phyloP scores from a whole-genome alignment of 2,797 vertebrate genomes.

The Nyctibius grandis region DNA sequence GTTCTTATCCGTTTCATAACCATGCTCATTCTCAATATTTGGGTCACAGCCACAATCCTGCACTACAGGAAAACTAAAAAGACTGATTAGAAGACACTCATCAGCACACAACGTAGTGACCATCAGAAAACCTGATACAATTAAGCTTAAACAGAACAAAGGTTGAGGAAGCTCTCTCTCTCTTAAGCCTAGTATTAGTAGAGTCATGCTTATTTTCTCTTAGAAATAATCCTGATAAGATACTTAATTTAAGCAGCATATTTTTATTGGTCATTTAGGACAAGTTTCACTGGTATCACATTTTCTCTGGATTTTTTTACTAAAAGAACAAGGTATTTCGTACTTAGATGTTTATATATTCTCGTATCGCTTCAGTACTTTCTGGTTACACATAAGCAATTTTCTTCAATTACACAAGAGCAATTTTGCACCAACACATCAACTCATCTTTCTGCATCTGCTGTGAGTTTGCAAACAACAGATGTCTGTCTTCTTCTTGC shows the following conservation, averaged over 20 bases:
- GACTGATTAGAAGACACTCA: slow-evolving; percentile 71
- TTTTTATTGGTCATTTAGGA: slow-evolving; percentile 40
- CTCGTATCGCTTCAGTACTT: not conserved
- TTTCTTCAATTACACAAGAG: not conserved
- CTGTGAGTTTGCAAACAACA: not conserved
- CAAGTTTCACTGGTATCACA: not conserved
- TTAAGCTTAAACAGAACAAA: not conserved
- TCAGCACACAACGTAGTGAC: not conserved
- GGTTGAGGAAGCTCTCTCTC: not conserved
- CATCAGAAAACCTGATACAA: not conserved
- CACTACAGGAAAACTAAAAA: slow-evolving; percentile 82
- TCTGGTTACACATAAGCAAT: not conserved
- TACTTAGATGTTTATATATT: not conserved
- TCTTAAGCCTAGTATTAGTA: not conserved
- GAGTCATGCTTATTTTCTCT: not conserved
- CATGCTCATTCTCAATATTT: slow-evolving; percentile 87
- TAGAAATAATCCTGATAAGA: slow-evolving; percentile 21
- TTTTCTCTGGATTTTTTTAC: slow-evolving; percentile 20
- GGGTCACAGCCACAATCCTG: slow-evolving; percentile 85
- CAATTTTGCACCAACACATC: not conserved
- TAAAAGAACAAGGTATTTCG: not conserved
- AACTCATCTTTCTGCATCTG: not conserved
- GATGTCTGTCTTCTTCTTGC: not conserved
- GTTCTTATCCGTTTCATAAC: slow-evolving; percentile 86
- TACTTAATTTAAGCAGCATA: slow-evolving; percentile 23